A percentile compares a stretch with the other conserved stretches of the same genome.
phyloP scores from a whole-genome alignment of 2,113 vertebrate species.

The Hiodon tergisus region DNA sequence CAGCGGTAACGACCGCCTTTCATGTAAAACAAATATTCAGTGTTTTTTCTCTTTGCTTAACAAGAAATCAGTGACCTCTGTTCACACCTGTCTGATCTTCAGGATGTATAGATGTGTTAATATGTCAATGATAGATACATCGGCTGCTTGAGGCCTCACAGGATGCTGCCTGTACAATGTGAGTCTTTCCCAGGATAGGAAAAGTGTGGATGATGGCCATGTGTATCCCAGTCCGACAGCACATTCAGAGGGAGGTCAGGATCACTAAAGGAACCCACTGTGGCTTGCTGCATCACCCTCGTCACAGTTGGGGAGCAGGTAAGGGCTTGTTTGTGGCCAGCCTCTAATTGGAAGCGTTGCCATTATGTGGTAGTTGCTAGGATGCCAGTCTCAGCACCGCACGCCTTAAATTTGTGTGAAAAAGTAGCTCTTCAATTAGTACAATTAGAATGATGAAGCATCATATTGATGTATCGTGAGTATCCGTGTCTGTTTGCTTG shows the following conservation, averaged over 20 bases:
- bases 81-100: no score
- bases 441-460: background rate
- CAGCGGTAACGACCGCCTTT: no score
- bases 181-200: no score
- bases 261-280: background rate
- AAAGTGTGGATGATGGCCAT: background rate
- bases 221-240: no score
- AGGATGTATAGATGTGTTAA: no score
- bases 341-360: background rate
- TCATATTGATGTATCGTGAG: background rate
- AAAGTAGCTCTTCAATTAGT: background rate
- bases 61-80: no score
- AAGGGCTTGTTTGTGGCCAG: background rate
- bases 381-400: conserved; percentile 14
- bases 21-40: no score
- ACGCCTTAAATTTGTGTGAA: background rate
- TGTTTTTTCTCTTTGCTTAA: no score
- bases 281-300: background rate
- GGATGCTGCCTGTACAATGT: no score
- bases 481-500: background rate
- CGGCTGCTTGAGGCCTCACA: background rate
- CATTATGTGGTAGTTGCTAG: conserved; percentile 8
- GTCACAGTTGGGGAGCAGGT: background rate
- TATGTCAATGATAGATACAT: background rate
- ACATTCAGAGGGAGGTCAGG: background rate